Conservation (phyloP, 2,888 invertebrate genomes). For the Gastrophysa polygoni region DNA sequence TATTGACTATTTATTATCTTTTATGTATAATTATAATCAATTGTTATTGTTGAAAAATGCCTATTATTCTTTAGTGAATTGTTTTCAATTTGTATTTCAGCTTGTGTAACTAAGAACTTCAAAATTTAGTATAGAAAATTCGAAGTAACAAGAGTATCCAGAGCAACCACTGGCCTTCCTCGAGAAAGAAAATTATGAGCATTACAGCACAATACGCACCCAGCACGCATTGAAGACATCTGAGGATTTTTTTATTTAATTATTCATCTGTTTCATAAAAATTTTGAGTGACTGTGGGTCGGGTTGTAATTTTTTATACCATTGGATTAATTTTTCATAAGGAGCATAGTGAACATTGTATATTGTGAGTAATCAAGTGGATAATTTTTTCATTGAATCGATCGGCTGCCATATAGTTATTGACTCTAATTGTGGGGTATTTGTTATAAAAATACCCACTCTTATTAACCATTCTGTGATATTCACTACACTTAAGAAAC, state of each 20-base stretch:
- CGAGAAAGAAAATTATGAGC: conserved; percentile 50
- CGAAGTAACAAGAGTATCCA: conserved; percentile 58
- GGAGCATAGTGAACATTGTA: conserved; percentile 45
- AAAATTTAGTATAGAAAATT: conserved; percentile 63
- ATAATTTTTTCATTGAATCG: conserved; percentile 38
- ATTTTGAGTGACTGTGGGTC: conserved; percentile 59
- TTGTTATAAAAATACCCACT: conserved; percentile 48
- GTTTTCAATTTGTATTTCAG: conserved; percentile 59
- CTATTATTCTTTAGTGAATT: no score
- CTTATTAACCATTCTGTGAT: conserved; percentile 69
- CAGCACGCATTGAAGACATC: conserved; percentile 91
- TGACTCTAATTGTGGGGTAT: conserved; percentile 51
- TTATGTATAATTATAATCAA: no score
- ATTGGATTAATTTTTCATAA: conserved; percentile 41
- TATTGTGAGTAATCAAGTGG: conserved; percentile 45
- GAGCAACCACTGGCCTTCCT: conserved; percentile 57
- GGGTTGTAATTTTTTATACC: conserved; percentile 46
- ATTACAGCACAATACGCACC: conserved; percentile 71
- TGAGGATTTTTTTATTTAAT: conserved; percentile 71
- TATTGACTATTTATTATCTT: no score
- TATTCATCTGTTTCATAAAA: conserved; percentile 54
- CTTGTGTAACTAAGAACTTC: conserved; percentile 68
- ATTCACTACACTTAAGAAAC: conserved; percentile 61
- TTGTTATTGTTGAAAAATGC: no score
- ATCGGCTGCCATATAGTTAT: conserved; percentile 53